Base-by-base conservation (phyloP, 2,797 vertebrate species). In the Poeciliopsis gracilis region DNA sequence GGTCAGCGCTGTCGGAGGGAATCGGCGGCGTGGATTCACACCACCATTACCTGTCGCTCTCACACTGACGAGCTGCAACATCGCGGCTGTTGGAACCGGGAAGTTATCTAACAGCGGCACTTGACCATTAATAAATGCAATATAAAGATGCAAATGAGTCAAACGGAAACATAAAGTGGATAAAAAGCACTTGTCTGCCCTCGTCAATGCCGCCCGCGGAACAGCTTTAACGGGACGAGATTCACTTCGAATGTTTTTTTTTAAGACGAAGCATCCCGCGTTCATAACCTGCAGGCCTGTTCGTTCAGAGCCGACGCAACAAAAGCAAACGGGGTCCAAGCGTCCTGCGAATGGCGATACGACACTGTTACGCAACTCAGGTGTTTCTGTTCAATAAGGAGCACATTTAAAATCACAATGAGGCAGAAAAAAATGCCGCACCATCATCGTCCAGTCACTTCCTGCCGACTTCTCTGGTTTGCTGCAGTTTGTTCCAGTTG, bases 1-100 rank as follows among this genome's bases (percentile, higher is more conserved):
- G 93, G 94, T 94, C 92, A 93, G 57, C 3, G 30, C 75, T 92
- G 94, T 75, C 78, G 25, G 87, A 45, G 86, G 87, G 83, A 85
- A 90, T 93, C 86, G 89, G 89, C 36, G 57, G 80, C 80, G 82
- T 74, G 53, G 84, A 88, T 90, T 86, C 86, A 76, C 70, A 11
- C 77, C 53, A 79, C 84, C 75, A 63, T 71, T 67, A 47, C 11
- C 66, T 41, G 70, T 63, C 53, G 28, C 76, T 72, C 43, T 43
- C 41, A 66, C 33, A 46, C 11, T 69, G 57, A 41, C 3, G 5
- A 70, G 12, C 12, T 70, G 5, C 38, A 18, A 43, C 11, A 2
- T 69, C 20, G 43, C 5, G 61, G 18, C 9, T 45, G 5, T 8
- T 63, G 18, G 25, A 38, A 73, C 11, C 20, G 8, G 23, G 33